Evolutionary conservation across 2,113 vertebrate species (phyloP).

Genomic region (Balaeniceps rex): DNA sequence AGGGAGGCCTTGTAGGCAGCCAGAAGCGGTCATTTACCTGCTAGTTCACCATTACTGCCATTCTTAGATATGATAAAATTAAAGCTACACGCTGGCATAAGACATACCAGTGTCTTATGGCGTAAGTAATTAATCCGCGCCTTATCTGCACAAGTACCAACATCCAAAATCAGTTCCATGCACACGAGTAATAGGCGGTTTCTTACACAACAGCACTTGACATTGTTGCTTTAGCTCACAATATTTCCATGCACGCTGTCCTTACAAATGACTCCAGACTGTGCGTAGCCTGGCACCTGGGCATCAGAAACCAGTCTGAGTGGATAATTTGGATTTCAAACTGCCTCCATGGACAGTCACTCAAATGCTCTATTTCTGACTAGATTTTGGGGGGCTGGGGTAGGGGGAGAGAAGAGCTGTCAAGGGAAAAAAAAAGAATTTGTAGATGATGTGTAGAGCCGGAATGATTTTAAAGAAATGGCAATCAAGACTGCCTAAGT

Average conservation of each 20-base stretch:
- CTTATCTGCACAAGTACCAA: neutral
- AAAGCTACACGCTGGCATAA: neutral
- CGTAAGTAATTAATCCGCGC: neutral
- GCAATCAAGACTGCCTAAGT: neutral
- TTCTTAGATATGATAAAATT: neutral
- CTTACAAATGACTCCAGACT: neutral
- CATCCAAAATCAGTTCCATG: neutral
- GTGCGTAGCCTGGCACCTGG: neutral
- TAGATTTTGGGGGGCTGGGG: neutral
- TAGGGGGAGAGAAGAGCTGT: neutral
- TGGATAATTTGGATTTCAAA: neutral
- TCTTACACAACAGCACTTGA: neutral
- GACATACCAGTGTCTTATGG: too few relatives aligned
- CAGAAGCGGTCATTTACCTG: neutral
- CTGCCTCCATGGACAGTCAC: neutral
- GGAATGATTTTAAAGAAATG: neutral
- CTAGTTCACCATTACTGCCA: neutral
- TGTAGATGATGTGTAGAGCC: neutral
- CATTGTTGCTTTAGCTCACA: neutral
- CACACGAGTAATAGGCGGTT: rapidly evolving
- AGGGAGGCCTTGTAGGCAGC: neutral
- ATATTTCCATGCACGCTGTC: neutral
- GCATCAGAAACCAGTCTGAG: neutral
- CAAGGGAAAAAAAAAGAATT: neutral
- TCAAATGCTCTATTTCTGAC: neutral